Percentiles rank a stretch among this genome's conserved stretches.
phyloP scores from a whole-genome alignment of 2,888 invertebrate genomes.

The Pardosa pseudoannulata region DNA sequence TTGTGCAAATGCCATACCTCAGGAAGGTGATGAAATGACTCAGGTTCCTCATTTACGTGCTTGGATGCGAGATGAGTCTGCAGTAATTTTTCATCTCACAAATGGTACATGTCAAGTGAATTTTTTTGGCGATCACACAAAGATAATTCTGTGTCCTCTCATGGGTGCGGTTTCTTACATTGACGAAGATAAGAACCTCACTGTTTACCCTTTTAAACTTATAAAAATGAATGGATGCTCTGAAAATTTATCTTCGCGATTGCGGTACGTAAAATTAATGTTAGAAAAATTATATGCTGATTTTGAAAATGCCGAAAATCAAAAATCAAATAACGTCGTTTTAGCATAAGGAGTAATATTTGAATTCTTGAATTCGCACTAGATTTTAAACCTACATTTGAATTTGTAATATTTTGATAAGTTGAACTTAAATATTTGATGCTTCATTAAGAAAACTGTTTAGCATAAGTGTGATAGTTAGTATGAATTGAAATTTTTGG shows the following conservation, averaged over 20 bases:
- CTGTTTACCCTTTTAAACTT: conserved; percentile 89
- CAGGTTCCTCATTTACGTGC: conserved; percentile 95
- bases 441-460: too few relatives aligned
- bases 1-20: conserved; percentile 79
- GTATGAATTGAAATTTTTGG: too few relatives aligned
- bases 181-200: conserved; percentile 92
- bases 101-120: conserved; percentile 98
- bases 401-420: too few relatives aligned
- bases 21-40: conserved; percentile 92
- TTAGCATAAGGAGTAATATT: too few relatives aligned
- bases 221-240: conserved; percentile 91
- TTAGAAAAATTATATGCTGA: conserved; percentile 58
- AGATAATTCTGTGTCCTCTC: conserved; percentile 97
- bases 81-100: conserved; percentile 97
- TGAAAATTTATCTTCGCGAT: conserved; percentile 86
- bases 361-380: too few relatives aligned
- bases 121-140: conserved; percentile 96
- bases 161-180: conserved; percentile 99
- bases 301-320: neutral
- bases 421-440: too few relatives aligned
- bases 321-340: neutral
- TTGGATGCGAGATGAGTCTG: conserved; percentile 97
- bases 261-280: conserved; percentile 90
- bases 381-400: too few relatives aligned
- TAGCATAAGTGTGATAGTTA: too few relatives aligned